A percentile compares a stretch with the other conserved stretches of the same genome.
Evolutionary conservation across 1,140 invertebrate species (phyloP).

Genomic region (Zaprionus davidi): DNA sequence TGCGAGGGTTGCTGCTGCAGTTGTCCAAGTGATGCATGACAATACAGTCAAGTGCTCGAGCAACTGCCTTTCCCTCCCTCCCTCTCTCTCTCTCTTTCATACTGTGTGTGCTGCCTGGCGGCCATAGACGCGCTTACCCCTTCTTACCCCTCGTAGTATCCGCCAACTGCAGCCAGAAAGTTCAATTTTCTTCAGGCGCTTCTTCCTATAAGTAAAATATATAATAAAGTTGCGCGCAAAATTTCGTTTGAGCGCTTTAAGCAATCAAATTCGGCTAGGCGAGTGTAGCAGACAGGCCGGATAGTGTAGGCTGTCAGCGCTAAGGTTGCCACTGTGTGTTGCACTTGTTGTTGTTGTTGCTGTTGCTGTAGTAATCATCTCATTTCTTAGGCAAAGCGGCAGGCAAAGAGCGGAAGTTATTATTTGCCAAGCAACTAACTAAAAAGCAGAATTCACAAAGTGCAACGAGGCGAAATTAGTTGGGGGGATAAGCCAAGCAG

Average conservation of each 20-base stretch:
- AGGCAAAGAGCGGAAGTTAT: constrained; percentile 51
- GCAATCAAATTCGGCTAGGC: constrained; percentile 23
- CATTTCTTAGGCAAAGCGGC: constrained; percentile 47
- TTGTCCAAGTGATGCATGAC: neutral
- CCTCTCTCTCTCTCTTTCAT: neutral
- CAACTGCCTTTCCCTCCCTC: neutral
- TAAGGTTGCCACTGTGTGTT: neutral
- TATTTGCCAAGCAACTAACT: constrained; percentile 50
- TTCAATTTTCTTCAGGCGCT: constrained; percentile 30
- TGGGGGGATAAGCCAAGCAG: constrained; percentile 4
- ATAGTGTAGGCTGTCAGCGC: neutral
- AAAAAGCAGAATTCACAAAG: constrained; percentile 45
- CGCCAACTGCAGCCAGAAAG: constrained; percentile 25
- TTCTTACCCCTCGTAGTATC: neutral
- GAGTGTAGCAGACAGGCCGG: too few species aligned
- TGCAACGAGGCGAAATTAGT: constrained; percentile 44
- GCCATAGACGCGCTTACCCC: constrained; percentile 21
- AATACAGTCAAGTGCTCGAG: neutral
- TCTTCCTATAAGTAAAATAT: constrained; percentile 7
- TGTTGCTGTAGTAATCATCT: constrained; percentile 36
- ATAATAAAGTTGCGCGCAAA: constrained; percentile 48
- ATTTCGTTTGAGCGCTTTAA: constrained; percentile 41
- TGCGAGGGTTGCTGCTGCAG: constrained; percentile 7
- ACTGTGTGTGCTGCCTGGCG: constrained; percentile 6
- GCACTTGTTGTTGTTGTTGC: neutral